Conservation (phyloP, 2,797 vertebrate species). For the Sebastolobus altivelis region DNA sequence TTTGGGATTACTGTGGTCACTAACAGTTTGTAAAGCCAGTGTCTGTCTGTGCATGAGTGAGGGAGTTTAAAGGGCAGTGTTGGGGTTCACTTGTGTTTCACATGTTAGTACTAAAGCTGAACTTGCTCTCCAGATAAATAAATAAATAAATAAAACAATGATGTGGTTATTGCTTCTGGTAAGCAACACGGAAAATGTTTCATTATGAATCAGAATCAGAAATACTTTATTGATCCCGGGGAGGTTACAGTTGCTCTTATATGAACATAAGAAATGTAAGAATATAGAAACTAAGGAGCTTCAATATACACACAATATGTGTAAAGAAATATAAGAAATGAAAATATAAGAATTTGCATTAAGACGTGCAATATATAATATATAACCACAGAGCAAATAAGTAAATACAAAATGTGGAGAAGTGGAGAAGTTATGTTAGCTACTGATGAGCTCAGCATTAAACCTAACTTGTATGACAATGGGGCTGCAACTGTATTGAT, state of each 20-base stretch:
- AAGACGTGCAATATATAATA: no score
- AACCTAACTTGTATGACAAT: not conserved
- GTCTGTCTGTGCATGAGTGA: constrained; percentile 20
- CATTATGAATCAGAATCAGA: not conserved
- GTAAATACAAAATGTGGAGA: no score
- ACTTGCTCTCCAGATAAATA: not conserved
- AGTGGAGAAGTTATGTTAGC: no score
- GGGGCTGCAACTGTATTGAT: not conserved
- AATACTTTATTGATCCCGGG: no score
- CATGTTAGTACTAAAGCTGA: not conserved
- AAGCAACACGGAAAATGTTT: not conserved
- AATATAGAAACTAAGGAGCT: no score
- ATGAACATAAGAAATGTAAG: no score
- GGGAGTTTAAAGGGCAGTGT: not conserved
- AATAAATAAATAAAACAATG: constrained; percentile 16
- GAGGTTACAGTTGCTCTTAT: no score
- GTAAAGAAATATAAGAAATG: no score
- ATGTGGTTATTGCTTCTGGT: not conserved
- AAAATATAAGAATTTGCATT: no score
- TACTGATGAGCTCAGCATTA: not conserved
- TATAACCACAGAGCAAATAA: no score
- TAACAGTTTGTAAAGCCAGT: constrained; percentile 22
- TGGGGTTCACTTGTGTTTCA: not conserved
- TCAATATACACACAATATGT: no score
- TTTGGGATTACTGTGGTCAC: constrained; percentile 47